Base-by-base conservation (phyloP, 2,797 vertebrate species). In the Pseudomugil gertrudae region DNA sequence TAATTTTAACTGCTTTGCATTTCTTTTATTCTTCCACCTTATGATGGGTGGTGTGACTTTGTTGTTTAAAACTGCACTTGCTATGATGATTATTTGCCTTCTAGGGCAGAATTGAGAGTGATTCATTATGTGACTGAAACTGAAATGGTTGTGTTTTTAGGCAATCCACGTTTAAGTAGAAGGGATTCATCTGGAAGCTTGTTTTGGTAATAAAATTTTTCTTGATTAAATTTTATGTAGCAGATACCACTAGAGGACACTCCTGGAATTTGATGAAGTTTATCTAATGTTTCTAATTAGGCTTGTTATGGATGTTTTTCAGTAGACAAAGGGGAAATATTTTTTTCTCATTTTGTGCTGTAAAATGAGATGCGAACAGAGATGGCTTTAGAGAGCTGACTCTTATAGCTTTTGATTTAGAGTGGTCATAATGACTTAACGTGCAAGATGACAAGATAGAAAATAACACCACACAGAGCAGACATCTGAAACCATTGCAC, bases 51-150 rank as follows among this genome's bases (percentile, higher is more conserved):
- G 9, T 10, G 38, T 59, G 35, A 56, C 26, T 70, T 51, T 65
- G 23, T 27, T 63, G 27, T 6, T 51, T n/a, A 21, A n/a, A 74
- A 53, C 32, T 55, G 19, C 50, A 43, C 17, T 27, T 65, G 27
- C 40, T 13, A 47, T 10, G 3, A 43, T 54, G 43, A 68, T 76
- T 47, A 54, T 54, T 40, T 74, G 62, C 45, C 30, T 64, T 72
- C 5, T 27, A 47, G 33, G 40, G n/a, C 45, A 45, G 0, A 13
- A 55, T 26, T 48, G 45, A 57, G 35, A 53, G 45, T 21, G 2
- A 45, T 62, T 36, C 13, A 32, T 53, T 45, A 47, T 24, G 1
- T 54, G 11, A 24, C 57, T 66, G 6, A 58, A 67, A 52, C n/a
- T 4, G 17, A 19, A 53, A 58, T 70, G 2, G 11, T 0, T 51